phyloP scores from a whole-genome alignment of 2,888 invertebrate species.

The Matsumyia berberina region DNA sequence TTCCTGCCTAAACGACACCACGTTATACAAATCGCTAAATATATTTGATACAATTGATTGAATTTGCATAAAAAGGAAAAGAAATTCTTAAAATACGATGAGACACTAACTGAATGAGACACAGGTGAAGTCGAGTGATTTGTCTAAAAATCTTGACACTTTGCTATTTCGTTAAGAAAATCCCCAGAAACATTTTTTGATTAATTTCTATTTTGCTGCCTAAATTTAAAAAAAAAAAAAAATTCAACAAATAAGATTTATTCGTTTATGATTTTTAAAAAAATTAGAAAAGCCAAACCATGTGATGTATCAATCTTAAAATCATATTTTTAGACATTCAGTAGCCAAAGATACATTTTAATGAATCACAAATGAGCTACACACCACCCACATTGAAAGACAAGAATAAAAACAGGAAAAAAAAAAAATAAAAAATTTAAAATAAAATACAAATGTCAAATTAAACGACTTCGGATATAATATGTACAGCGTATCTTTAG shows the following conservation, averaged over 20 bases:
- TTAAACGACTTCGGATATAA: too few relatives aligned
- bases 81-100: too few relatives aligned
- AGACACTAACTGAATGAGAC: too few relatives aligned
- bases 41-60: too few relatives aligned
- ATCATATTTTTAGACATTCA: constrained; percentile 9
- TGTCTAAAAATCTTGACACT: too few relatives aligned
- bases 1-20: too few relatives aligned
- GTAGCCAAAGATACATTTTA: constrained; percentile 11
- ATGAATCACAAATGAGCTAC: constrained; percentile 14
- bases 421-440: neutral
- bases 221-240: neutral
- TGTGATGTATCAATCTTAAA: constrained; percentile 26
- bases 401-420: too few relatives aligned
- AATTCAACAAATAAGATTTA: neutral
- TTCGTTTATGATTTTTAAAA: neutral
- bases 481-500: neutral
- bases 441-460: neutral
- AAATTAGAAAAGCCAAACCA: constrained; percentile 4
- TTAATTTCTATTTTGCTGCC: neutral
- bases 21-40: too few relatives aligned
- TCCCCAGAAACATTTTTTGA: neutral
- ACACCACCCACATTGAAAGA: constrained; percentile 3
- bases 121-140: too few relatives aligned
- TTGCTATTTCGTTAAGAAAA: neutral
- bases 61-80: too few relatives aligned